phyloP scores from a whole-genome alignment of 2,888 invertebrate genomes.

The Stenurella melanura region DNA sequence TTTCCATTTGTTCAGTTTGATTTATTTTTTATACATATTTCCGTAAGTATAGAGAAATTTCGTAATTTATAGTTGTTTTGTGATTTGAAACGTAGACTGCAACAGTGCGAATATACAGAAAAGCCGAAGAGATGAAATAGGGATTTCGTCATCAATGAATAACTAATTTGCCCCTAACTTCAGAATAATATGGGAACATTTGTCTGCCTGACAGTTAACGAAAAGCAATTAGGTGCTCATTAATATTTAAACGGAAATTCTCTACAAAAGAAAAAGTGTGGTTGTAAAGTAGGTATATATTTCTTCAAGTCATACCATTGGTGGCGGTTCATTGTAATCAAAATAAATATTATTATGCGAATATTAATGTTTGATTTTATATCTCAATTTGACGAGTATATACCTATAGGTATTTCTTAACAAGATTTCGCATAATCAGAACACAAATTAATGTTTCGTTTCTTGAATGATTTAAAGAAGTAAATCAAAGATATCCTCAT shows the following conservation, averaged over 20 bases:
- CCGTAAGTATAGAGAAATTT: neutral
- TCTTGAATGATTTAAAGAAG: no score
- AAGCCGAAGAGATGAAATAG: neutral
- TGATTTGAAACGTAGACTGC: neutral
- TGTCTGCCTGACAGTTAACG: neutral
- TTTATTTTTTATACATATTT: constrained; percentile 31
- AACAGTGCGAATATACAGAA: neutral
- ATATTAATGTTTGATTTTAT: no score
- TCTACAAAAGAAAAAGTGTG: neutral
- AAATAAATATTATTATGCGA: neutral
- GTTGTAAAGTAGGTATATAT: neutral
- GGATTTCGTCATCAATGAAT: neutral
- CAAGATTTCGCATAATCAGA: no score
- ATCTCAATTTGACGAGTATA: no score
- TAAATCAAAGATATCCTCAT: no score
- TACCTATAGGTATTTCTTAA: no score
- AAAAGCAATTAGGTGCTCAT: neutral
- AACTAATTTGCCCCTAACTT: constrained; percentile 2
- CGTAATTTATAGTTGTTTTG: constrained; percentile 1
- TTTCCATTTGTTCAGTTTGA: constrained; percentile 34
- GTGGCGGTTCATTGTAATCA: neutral
- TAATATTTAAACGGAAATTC: neutral
- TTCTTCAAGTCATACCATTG: neutral
- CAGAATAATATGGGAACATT: constrained; percentile 1
- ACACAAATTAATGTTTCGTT: no score